Conservation (phyloP, 2,113 vertebrate species). For the Oryzias celebensis region DNA sequence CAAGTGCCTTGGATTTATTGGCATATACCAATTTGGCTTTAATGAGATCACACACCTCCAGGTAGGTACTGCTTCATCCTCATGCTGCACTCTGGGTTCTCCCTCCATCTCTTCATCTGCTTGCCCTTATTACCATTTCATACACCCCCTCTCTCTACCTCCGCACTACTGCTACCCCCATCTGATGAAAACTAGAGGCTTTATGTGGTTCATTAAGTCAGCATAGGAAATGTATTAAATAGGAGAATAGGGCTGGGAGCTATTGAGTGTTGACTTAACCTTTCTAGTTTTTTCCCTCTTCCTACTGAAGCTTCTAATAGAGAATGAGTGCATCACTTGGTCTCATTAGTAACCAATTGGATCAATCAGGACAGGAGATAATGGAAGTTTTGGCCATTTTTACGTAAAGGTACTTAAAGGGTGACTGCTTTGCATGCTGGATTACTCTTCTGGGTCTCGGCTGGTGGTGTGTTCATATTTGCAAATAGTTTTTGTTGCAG, state of each 20-base stretch:
- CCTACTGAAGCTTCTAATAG: slow-evolving; percentile 57
- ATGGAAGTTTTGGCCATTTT: slow-evolving; percentile 33
- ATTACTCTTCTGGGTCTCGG: neutral
- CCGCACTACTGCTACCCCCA: slow-evolving; percentile 68
- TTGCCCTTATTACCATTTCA: slow-evolving; percentile 98
- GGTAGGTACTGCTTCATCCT: slow-evolving; percentile 77
- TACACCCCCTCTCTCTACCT: slow-evolving; percentile 69
- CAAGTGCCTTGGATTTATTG: slow-evolving; percentile 87
- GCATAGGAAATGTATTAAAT: slow-evolving; percentile 99
- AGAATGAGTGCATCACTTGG: slow-evolving; percentile 51
- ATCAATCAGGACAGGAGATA: slow-evolving; percentile 40
- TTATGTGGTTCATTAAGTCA: slow-evolving; percentile 99
- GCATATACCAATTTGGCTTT: slow-evolving; percentile 94
- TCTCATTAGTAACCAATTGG: slow-evolving; percentile 52
- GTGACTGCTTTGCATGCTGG: slow-evolving; percentile 35
- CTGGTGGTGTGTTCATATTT: no score
- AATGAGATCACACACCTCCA: slow-evolving; percentile 98
- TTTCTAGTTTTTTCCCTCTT: slow-evolving; percentile 72
- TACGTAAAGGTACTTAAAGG: slow-evolving; percentile 18
- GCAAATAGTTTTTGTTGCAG: neutral
- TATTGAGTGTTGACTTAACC: slow-evolving; percentile 98
- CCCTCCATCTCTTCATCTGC: slow-evolving; percentile 69
- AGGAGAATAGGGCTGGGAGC: slow-evolving; percentile 90
- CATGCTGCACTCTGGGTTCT: slow-evolving; percentile 48
- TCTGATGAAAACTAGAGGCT: slow-evolving; percentile 98